Base-by-base conservation (phyloP, 1,140 invertebrate species). In the Leguminivora glycinivorella region DNA sequence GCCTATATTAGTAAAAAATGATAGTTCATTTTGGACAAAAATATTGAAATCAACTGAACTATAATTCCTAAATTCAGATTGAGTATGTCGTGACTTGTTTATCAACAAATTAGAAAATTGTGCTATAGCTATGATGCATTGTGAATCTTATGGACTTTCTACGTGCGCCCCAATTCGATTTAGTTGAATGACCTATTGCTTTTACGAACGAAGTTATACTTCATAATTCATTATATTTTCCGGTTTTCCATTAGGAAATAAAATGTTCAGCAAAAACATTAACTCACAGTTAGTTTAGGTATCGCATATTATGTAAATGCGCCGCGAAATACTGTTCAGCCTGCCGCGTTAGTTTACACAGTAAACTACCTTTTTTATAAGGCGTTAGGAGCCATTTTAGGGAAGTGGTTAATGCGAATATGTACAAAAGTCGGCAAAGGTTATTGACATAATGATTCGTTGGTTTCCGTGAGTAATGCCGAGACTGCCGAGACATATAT, bases 401-500 rank as follows among this genome's bases (percentile, higher is more conserved):
- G 34, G 22, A 68, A 24, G 7, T 12, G 24, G 17, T 34, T 12
- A 43, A 5, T 40, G 17, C 14, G 34, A 68, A 63, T 17, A 29
- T 60, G 24, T 63, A 63, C 14, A 58, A 58, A 58, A 63, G 58
- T 29, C 12, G 2, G 25, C 14, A 25, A 63, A 63, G 58, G 58
- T 63, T 29, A 63, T 26, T 63, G 58, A 63, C 58, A 29, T 63
- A 14, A 25, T 63, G 25, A 25, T 58, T 29, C 25, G 58, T 29
- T 63, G 5, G n/a, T 52, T 63, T 63, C 58, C 58, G 26, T 17
- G 58, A 34, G 26, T 31, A 63, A 63, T 63, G 58, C 14, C 31
- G n/a, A n/a, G n/a, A n/a, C n/a, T n/a, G n/a, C n/a, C n/a, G n/a
- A n/a, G n/a, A n/a, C n/a, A n/a, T n/a, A n/a, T n/a, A n/a, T n/a